Evolutionary conservation across 1,140 invertebrate genomes (phyloP), one percentile per base, ranked within the genome.

Genomic region (Drosophila ogumai): DNA sequence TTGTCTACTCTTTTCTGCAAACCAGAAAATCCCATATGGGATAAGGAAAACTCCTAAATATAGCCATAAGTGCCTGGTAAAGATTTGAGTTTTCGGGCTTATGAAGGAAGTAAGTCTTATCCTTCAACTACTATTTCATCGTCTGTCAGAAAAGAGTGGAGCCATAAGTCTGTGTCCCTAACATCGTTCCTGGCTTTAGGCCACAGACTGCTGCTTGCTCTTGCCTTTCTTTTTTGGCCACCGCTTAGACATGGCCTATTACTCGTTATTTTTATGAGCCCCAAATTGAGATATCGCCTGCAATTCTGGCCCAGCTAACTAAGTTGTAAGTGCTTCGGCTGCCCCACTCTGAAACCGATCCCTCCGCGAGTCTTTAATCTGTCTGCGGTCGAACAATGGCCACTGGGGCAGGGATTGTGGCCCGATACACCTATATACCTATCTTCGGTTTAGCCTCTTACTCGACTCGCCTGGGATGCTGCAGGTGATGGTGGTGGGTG

Each of bases 211-310:
- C n/a, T 17, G 10, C n/a, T 17, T 1, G 1, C 5, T 46, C 44
- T 71, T 31, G 66, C 17, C 13, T 47, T 40, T 25, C 32, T 40
- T 49, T 49, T 41, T 41, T 12, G n/a, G 9, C 25, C 38, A 17
- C n/a, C 31, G 19, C 63, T 54, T 38, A 44, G 66, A 38, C 43
- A 52, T 38, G 66, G 68, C 71, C 64, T 52, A 66, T 84, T 77
- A 54, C 47, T 65, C 36, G 73, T 43, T 38, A 66, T 59, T 72
- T 85, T 84, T 84, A 84, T 78, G 80, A 84, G 77, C 46, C 32
- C 56, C 68, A 90, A 90, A 88, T 88, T 88, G 85, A 88, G 85
- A 88, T 88, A 82, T 90, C 85, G 74, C 64, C 65, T 66, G 84
- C 64, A 76, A 67, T 76, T 60, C 41, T 67, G 66, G 34, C 58